Evolutionary conservation across 1,140 invertebrate species (phyloP).

Genomic region (Papilio helenus): DNA sequence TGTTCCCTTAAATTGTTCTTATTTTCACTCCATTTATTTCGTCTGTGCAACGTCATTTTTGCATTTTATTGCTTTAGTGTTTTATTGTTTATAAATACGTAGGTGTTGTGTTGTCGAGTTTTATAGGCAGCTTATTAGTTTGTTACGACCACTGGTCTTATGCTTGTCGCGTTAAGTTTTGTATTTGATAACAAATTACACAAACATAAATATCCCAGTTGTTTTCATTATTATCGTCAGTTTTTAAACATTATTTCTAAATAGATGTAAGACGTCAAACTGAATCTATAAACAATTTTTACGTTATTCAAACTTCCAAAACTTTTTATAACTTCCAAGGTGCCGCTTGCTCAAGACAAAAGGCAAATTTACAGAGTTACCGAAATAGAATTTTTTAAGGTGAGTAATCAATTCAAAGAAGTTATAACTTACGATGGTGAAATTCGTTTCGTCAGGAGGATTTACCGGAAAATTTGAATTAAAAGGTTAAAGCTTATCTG

Average conservation of each 20-base stretch:
- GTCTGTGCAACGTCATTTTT: conserved; percentile 47
- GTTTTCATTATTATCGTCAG: conserved; percentile 24
- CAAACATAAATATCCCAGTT: conserved; percentile 29
- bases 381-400: not conserved
- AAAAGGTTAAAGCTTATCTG: not conserved
- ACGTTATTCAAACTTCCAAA: too few species aligned
- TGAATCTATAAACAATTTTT: too few species aligned
- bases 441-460: not conserved
- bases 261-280: too few species aligned
- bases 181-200: not conserved
- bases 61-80: conserved; percentile 45
- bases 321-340: too few species aligned
- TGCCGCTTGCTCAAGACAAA: not conserved
- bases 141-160: not conserved
- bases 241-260: not conserved
- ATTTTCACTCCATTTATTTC: conserved; percentile 54
- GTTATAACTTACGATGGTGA: not conserved
- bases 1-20: conserved; percentile 53
- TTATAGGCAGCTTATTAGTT: conserved; percentile 41
- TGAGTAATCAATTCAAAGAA: not conserved
- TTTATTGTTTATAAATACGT: conserved; percentile 48
- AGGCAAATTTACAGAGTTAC: not conserved
- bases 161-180: not conserved
- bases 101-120: conserved; percentile 46
- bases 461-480: not conserved